A percentile compares a stretch with the other conserved stretches of the same genome.
phyloP scores from a whole-genome alignment of 2,113 vertebrate genomes.

The Odontophorus gujanensis region DNA sequence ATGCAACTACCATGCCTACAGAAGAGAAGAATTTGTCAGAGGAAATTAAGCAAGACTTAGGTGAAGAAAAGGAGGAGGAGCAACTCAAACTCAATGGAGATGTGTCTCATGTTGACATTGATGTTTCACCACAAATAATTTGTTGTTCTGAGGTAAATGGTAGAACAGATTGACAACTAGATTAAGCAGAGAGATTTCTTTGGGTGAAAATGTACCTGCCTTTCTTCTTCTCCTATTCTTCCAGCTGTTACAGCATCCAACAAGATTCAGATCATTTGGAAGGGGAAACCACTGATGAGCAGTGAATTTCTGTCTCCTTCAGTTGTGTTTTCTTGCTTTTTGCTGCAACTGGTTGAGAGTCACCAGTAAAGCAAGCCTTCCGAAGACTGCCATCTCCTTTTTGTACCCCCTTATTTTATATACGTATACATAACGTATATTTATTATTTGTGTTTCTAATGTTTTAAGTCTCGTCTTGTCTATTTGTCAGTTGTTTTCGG shows the following conservation, averaged over 20 bases:
- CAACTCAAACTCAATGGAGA: slow-evolving; percentile 91
- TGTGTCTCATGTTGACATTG: slow-evolving; percentile 85
- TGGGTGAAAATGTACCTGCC: slow-evolving; percentile 68
- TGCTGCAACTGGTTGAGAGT: slow-evolving; percentile 55
- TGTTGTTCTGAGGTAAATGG: slow-evolving; percentile 99
- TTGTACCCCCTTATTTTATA: slow-evolving; percentile 31
- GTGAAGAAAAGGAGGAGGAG: slow-evolving; percentile 74
- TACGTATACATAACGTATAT: not conserved
- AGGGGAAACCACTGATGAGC: slow-evolving; percentile 64
- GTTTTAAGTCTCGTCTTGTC: slow-evolving; percentile 65
- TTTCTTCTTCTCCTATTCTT: slow-evolving; percentile 77
- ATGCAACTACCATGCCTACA: slow-evolving; percentile 57
- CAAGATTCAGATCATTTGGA: slow-evolving; percentile 64
- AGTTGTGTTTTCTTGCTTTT: slow-evolving; percentile 69
- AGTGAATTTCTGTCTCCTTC: slow-evolving; percentile 68
- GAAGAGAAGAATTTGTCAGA: slow-evolving; percentile 71
- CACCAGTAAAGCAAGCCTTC: slow-evolving; percentile 60
- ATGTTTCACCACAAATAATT: slow-evolving; percentile 92
- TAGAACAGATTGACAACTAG: slow-evolving; percentile 72
- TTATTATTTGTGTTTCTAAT: slow-evolving; percentile 65
- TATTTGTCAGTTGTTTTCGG: slow-evolving; percentile 66
- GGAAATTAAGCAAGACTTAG: slow-evolving; percentile 66
- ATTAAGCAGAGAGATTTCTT: slow-evolving; percentile 51
- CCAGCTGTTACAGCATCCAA: slow-evolving; percentile 54
- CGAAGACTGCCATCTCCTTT: slow-evolving; percentile 12